Evolutionary conservation across 53 echinoderm and acorn worm species (phyloP), one percentile per base, ranked within the genome.

Genomic region (Luidia sarsii): DNA sequence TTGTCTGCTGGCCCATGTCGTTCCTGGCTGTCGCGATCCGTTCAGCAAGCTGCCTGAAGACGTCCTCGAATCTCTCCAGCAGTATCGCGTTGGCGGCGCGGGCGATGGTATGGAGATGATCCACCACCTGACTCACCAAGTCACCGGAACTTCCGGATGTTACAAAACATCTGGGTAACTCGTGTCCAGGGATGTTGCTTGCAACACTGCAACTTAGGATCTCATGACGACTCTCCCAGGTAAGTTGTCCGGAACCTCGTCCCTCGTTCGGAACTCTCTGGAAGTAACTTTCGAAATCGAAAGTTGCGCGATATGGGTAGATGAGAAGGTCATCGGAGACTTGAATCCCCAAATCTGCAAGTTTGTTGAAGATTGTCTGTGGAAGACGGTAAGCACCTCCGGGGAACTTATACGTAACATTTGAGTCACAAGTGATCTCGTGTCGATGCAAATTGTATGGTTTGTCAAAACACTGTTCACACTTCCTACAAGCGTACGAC

Each of bases 251-350:
- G 9, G 3, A 0, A 14, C 32, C 36, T 1, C 5, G 6, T 4
- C 35, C 34, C 11, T 53, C 20, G 1, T 36, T 39, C 11, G 24
- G 25, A 16, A 48, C 71, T 1, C 16, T 33, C 14, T 71, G 50
- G 7, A 87, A 66, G 54, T 19, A 87, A n/a, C 61, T 62, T 65
- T 87, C 82, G 39, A 87, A 82, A 37, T 87, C 87, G 27, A 59
- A 87, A 4, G 70, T 70, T 0, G 70, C 81, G 16, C 64, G 37
- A 32, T 72, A 82, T 1, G 82, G 82, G 32, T 62, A 82, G 61
- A 50, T 72, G 0, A 33, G 51, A 11, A 45, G 52, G 23, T 31
- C 38, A 15, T 21, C 8, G n/a, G 52, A n/a, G 7, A 83, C 67
- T 13, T 45, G 21, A 4, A 88, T 68, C 3, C 77, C 88, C 43